Conservation (phyloP, 2,113 vertebrate species). For the Laticauda laticaudata region DNA sequence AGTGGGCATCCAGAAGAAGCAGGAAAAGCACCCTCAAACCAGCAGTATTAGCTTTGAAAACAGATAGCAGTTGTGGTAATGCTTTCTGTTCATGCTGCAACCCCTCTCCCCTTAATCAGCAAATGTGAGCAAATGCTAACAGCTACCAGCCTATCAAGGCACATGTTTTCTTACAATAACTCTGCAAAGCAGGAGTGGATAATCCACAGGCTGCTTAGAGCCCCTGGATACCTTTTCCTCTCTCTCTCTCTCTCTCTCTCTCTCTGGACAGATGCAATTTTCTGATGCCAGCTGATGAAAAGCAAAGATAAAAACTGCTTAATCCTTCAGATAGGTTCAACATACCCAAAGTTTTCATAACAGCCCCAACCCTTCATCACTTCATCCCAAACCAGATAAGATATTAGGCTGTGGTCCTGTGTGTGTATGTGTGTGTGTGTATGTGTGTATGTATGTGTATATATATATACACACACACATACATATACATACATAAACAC, state of each 20-base stretch:
- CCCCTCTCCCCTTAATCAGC: background rate
- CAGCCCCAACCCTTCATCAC: background rate
- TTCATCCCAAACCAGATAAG: background rate
- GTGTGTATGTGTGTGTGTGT: too few relatives aligned
- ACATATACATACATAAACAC: too few relatives aligned
- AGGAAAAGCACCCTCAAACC: background rate
- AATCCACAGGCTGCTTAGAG: background rate
- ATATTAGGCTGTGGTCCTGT: background rate
- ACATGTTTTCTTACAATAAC: background rate
- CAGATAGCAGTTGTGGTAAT: background rate
- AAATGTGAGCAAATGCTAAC: background rate
- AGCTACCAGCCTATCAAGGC: background rate
- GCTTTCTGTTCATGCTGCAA: background rate
- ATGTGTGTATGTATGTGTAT: too few relatives aligned
- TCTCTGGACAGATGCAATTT: background rate
- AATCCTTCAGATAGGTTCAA: background rate
- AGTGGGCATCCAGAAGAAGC: background rate
- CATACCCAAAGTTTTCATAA: background rate
- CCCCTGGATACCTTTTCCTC: background rate
- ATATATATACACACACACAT: too few relatives aligned
- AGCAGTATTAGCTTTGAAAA: background rate
- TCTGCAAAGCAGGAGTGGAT: background rate
- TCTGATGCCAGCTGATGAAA: background rate
- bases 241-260: background rate
- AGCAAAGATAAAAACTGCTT: background rate